Percentiles rank a stretch among this genome's conserved stretches.
These are phyloP conservation scores for Callinectes sapidus DNA, from an alignment of 2,888 invertebrate genomes.

Conservation along the genomic window DNA sequence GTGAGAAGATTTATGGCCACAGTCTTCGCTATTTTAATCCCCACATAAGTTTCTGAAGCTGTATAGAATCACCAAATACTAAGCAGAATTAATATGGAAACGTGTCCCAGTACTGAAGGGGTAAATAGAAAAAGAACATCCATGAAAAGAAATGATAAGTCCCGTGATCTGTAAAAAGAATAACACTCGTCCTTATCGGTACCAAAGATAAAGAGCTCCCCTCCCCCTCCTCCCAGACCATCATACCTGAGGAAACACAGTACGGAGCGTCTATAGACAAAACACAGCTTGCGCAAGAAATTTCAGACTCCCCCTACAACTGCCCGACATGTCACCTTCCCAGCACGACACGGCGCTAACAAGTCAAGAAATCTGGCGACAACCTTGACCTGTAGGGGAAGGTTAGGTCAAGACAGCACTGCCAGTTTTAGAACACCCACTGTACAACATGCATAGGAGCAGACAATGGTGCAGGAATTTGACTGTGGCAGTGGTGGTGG, in stretches of 20 bases:
- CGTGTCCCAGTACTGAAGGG: no score
- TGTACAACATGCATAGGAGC: neutral
- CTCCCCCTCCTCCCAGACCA: no score
- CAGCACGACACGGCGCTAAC: neutral
- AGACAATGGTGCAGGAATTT: neutral
- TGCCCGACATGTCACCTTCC: neutral
- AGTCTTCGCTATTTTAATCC: no score
- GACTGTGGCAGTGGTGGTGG: neutral
- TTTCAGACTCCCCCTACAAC: neutral
- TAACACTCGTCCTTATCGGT: no score
- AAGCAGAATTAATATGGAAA: no score
- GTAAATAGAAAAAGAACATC: no score
- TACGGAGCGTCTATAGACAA: neutral
- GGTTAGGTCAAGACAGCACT: neutral
- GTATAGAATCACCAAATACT: no score
- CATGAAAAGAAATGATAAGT: no score
- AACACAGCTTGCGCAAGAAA: neutral
- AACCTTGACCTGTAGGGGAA: neutral
- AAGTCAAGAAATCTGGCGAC: neutral
- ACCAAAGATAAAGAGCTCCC: no score
- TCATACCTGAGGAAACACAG: neutral
- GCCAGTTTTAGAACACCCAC: neutral
- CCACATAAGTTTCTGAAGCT: no score
- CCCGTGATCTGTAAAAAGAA: no score
- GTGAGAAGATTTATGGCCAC: no score